These are phyloP conservation scores for Laterallus jamaicensis DNA, from an alignment of 2,113 vertebrate genomes.

Conservation along the genomic window DNA sequence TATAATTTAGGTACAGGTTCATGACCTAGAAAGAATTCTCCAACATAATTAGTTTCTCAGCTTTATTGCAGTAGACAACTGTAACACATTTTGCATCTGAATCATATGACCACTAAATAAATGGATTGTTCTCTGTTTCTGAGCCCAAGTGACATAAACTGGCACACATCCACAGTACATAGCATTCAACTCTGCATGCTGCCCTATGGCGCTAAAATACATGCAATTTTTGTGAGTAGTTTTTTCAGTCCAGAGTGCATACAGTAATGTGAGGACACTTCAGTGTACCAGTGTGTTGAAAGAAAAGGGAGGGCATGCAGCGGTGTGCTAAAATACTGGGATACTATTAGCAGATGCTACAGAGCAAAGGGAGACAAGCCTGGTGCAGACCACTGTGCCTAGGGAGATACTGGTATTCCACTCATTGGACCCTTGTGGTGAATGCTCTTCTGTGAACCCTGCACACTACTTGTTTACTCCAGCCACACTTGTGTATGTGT, in stretches of 20 bases:
- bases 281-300: background rate
- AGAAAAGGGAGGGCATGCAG: background rate
- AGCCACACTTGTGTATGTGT: background rate
- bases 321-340: rapidly evolving
- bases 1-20: background rate
- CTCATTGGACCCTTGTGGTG: background rate
- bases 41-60: background rate
- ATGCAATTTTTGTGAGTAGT: background rate
- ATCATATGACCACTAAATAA: background rate
- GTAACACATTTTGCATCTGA: background rate
- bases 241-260: background rate
- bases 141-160: background rate
- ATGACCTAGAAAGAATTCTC: background rate
- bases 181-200: background rate
- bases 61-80: background rate
- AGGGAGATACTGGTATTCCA: background rate
- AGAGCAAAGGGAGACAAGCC: background rate
- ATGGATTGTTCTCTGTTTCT: background rate
- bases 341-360: background rate
- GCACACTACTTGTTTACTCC: background rate
- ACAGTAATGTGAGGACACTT: background rate
- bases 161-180: background rate
- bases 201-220: background rate
- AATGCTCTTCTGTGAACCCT: background rate
- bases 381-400: background rate